Conservation (phyloP, 2,888 invertebrate genomes). For the Lasioglossum oenotherae region DNA sequence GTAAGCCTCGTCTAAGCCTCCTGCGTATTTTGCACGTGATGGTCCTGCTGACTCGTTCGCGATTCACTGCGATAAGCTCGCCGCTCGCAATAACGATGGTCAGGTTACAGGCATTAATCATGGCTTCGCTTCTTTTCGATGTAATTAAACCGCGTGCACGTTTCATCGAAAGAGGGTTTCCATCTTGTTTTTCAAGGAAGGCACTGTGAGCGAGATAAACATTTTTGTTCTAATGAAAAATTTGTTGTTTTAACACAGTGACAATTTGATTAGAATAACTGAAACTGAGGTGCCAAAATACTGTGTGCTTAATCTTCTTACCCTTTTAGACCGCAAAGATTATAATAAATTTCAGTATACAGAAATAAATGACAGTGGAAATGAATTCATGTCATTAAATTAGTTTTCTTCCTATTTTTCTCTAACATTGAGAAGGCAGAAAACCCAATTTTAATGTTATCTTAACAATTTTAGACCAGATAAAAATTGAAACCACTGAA, state of each 20-base stretch:
- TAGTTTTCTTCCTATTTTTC: neutral
- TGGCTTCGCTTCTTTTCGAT: neutral
- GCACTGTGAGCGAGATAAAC: neutral
- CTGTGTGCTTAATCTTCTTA: neutral
- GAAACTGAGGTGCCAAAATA: neutral
- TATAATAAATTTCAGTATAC: neutral
- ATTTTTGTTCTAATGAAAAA: neutral
- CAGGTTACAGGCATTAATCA: constrained; percentile 33
- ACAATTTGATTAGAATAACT: neutral
- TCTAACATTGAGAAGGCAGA: neutral
- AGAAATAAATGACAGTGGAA: neutral
- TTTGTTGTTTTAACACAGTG: neutral
- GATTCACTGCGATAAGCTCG: constrained; percentile 32
- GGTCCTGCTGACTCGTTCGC: constrained; percentile 44
- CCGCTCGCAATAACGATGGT: constrained; percentile 28
- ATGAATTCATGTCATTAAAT: neutral
- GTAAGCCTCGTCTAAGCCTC: constrained; percentile 66
- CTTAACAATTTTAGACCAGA: neutral
- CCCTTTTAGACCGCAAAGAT: neutral
- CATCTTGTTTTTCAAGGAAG: neutral
- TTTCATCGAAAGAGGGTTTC: accelerated
- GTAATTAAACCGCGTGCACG: neutral
- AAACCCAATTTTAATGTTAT: neutral
- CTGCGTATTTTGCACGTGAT: constrained; percentile 68
- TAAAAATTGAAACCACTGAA: neutral